Conservation (phyloP, 1,140 invertebrate genomes). For the Triops cancriformis region DNA sequence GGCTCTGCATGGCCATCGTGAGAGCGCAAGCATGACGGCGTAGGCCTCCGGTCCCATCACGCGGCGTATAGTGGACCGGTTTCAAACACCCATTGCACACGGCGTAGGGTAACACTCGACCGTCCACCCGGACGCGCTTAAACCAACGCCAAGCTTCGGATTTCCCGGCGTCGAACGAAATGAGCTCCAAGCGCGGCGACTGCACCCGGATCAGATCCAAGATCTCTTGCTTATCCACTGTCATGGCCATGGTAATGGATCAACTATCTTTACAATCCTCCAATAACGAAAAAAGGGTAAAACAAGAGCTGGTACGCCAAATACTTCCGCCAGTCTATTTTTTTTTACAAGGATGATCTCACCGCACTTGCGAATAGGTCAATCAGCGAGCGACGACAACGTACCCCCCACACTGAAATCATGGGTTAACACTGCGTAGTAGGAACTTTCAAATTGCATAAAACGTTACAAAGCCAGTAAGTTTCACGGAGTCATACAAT, state of each 20-base stretch:
- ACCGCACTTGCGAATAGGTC: no score
- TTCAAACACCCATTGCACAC: constrained; percentile 27
- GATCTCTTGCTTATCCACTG: constrained; percentile 27
- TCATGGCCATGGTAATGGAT: constrained; percentile 17
- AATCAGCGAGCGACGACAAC: no score
- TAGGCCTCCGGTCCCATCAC: constrained; percentile 26
- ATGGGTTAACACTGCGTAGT: no score
- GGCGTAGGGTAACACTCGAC: constrained; percentile 25
- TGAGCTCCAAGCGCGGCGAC: constrained; percentile 23
- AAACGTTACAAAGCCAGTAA: no score
- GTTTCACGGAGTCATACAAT: no score
- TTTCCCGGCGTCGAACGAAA: constrained; percentile 26
- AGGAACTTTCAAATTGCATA: no score
- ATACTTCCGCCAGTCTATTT: no score
- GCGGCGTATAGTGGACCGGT: constrained; percentile 26
- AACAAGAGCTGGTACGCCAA: not conserved
- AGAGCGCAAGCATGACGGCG: constrained; percentile 27
- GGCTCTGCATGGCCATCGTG: constrained; percentile 26
- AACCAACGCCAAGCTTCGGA: constrained; percentile 29
- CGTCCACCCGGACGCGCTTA: constrained; percentile 26
- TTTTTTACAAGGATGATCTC: no score
- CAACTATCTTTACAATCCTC: not conserved
- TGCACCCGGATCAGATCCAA: constrained; percentile 24
- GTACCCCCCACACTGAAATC: no score
- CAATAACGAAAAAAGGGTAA: not conserved